phyloP scores from a whole-genome alignment of 2,113 vertebrate genomes.

The Patagioenas fasciata region DNA sequence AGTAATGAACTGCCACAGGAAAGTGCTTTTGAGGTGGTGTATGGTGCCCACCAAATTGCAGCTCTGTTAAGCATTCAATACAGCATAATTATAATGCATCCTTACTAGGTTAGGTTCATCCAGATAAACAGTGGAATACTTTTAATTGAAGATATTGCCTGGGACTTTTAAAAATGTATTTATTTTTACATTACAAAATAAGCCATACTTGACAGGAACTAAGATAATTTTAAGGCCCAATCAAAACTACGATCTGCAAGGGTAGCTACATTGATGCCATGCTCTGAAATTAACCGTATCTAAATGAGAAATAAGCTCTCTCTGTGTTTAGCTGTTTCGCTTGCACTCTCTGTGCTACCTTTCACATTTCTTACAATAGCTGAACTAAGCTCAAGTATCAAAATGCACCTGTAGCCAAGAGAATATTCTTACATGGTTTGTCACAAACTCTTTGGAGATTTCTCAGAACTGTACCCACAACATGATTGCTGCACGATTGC shows the following conservation, averaged over 20 bases:
- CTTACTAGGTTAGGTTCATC: background rate
- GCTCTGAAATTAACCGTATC: background rate
- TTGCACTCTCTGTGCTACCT: background rate
- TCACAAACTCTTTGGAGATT: background rate
- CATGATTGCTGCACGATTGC: background rate
- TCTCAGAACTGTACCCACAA: background rate
- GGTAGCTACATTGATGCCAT: background rate
- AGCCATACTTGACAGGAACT: background rate
- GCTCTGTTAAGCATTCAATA: background rate
- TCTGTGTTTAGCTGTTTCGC: background rate
- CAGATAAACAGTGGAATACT: background rate
- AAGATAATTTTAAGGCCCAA: background rate
- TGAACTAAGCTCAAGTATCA: background rate
- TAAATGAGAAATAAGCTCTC: background rate
- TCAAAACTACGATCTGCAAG: background rate
- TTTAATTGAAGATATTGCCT: background rate
- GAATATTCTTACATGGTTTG: background rate
- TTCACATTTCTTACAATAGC: rapidly evolving
- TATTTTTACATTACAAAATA: background rate
- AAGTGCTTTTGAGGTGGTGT: background rate
- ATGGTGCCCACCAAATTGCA: background rate
- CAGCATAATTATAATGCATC: background rate
- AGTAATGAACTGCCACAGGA: background rate
- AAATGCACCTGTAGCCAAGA: background rate
- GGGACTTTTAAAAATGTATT: background rate